phyloP scores from a whole-genome alignment of 2,113 vertebrate genomes.

The Macaca fascicularis region T2T-MFA8v1.1 NC_088395.1:42148001-42148500 shows the following conservation, averaged over 20 bases:
- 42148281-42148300: neutral
- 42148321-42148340: neutral
- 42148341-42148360: neutral
- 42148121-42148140: too few species aligned
- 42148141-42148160: too few species aligned
- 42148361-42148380: neutral
- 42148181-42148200: too few species aligned
- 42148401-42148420: neutral
- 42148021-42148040: too few species aligned
- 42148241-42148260: neutral
- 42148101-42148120: too few species aligned
- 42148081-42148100: too few species aligned
- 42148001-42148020: too few species aligned
- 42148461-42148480: conserved; percentile 22
- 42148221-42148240: neutral
- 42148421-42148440: neutral
- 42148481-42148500: neutral
- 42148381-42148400: neutral
- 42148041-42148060: too few species aligned
- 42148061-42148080: too few species aligned
- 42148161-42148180: too few species aligned
- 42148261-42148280: neutral
- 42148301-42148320: neutral
- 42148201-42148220: neutral
- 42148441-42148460: conserved; percentile 15